phyloP scores from a whole-genome alignment of 1,140 invertebrate species.

The Sinonovacula constricta region DNA sequence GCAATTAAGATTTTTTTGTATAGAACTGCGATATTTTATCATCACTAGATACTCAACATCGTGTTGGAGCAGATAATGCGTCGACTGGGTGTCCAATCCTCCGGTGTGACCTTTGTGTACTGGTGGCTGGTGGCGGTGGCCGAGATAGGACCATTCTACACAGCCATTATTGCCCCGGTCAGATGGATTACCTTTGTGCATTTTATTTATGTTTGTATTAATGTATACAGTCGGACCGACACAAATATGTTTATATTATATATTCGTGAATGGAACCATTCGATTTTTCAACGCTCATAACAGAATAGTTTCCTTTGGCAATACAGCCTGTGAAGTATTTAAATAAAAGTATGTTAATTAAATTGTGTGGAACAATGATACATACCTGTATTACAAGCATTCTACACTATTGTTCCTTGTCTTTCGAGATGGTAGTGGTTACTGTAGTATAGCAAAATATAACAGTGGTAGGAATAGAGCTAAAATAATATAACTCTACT shows the following conservation, averaged over 20 bases:
- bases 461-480: too few species aligned
- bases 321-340: background rate
- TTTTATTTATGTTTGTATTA: background rate
- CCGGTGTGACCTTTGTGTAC: constrained; percentile 93
- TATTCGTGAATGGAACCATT: background rate
- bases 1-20: too few species aligned
- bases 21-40: too few species aligned
- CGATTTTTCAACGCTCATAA: background rate
- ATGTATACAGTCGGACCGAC: background rate
- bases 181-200: background rate
- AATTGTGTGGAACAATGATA: too few species aligned
- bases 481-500: too few species aligned
- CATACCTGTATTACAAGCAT: too few species aligned
- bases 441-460: too few species aligned
- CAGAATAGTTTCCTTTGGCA: background rate
- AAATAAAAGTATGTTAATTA: background rate
- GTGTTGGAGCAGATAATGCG: constrained; percentile 38
- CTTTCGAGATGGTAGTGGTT: too few species aligned
- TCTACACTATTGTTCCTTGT: too few species aligned
- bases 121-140: constrained; percentile 87
- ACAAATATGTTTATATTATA: background rate
- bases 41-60: too few species aligned
- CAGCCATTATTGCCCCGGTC: constrained; percentile 39
- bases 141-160: constrained; percentile 81
- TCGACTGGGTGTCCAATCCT: constrained; percentile 81